Evolutionary conservation across 2,113 vertebrate genomes (phyloP).

Genomic region (Petaurus breviceps): DNA sequence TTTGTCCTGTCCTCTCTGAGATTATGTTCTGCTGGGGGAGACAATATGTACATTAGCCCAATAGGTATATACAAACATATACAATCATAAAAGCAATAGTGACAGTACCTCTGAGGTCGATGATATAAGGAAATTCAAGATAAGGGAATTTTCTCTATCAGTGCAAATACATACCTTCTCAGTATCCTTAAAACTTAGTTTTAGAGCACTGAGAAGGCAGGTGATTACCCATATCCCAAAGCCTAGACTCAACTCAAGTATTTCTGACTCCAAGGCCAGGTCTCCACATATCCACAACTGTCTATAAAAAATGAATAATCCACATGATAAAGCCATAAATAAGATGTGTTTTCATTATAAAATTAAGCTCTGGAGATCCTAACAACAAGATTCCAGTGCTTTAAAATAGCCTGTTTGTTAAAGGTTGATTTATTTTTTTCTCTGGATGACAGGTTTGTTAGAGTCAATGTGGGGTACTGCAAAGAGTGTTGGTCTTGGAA

Average conservation of each 20-base stretch:
- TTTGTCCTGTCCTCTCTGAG: no score
- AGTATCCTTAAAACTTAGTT: no score
- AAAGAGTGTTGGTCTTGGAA: background rate
- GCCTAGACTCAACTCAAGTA: background rate
- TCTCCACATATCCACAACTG: background rate
- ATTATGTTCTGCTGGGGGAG: no score
- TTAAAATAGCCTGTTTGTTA: background rate
- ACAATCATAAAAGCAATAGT: background rate
- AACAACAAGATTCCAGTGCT: background rate
- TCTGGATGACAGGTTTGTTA: background rate
- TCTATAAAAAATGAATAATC: background rate
- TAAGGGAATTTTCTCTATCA: background rate
- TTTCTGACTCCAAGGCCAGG: background rate
- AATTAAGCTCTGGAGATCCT: background rate
- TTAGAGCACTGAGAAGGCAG: no score
- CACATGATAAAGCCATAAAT: background rate
- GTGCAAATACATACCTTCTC: background rate
- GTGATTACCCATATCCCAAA: background rate
- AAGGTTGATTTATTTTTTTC: background rate
- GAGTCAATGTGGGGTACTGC: no score
- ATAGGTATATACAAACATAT: background rate
- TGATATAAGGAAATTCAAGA: background rate
- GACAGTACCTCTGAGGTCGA: background rate
- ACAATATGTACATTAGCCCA: no score
- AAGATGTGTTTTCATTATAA: background rate